Conservation (phyloP, 1,140 invertebrate species). For the Coenobita brevimanus region DNA sequence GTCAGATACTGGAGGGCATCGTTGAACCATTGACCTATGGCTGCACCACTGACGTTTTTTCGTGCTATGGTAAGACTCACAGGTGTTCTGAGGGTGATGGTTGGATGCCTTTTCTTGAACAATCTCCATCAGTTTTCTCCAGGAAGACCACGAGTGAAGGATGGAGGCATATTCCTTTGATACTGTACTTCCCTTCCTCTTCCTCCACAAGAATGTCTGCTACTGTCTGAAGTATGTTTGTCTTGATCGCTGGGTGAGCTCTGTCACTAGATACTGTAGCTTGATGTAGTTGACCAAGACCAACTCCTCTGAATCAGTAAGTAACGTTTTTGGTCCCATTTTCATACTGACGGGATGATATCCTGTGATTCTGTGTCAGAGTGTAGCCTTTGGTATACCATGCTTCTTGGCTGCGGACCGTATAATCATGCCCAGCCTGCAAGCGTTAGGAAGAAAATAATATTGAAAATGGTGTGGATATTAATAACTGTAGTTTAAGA, state of each 20-base stretch:
- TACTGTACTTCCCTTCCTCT: neutral
- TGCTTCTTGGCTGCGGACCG: neutral
- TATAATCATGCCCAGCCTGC: neutral
- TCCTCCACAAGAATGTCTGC: neutral
- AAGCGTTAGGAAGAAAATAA: neutral
- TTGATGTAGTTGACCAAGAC: neutral
- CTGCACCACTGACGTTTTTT: neutral
- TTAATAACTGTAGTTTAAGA: no score
- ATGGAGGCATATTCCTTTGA: neutral
- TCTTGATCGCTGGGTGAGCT: neutral
- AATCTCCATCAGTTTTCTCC: neutral
- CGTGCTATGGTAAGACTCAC: neutral
- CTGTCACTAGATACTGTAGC: neutral
- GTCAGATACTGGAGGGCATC: neutral
- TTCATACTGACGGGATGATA: neutral
- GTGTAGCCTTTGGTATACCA: neutral
- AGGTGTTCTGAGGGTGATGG: neutral
- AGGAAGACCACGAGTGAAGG: neutral
- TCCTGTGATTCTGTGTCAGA: neutral
- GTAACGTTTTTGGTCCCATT: neutral
- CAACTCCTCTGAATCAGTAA: neutral
- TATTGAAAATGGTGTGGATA: no score
- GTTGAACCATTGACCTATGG: neutral
- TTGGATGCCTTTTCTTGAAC: neutral
- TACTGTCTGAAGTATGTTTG: neutral